Percentiles rank a stretch among this genome's conserved stretches.
phyloP scores from a whole-genome alignment of 2,113 vertebrate genomes.

The Parus major region DNA sequence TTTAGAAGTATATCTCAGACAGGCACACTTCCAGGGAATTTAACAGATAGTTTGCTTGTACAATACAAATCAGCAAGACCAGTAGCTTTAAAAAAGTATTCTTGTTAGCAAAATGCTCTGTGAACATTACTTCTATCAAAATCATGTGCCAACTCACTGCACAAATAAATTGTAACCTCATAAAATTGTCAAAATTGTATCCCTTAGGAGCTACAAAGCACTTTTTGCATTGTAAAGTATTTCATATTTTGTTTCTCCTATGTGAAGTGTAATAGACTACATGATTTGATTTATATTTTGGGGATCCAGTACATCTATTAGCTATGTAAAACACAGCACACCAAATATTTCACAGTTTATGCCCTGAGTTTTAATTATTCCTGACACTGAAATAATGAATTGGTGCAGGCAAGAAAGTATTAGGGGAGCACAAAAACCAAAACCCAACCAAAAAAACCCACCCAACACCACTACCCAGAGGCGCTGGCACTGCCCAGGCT shows the following conservation, averaged over 20 bases:
- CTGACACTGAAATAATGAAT: background rate
- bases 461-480: background rate
- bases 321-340: background rate
- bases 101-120: background rate
- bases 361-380: slow-evolving; percentile 1
- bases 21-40: background rate
- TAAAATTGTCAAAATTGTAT: slow-evolving; percentile 51
- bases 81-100: background rate
- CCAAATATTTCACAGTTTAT: slow-evolving; percentile 12
- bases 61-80: background rate
- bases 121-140: slow-evolving; percentile 23
- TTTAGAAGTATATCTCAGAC: background rate
- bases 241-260: slow-evolving; percentile 15
- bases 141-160: background rate
- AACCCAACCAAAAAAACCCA: background rate
- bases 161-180: slow-evolving; percentile 32
- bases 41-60: background rate
- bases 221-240: slow-evolving; percentile 15
- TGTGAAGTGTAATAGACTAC: background rate
- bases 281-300: slow-evolving; percentile 43
- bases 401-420: background rate
- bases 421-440: background rate
- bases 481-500: background rate
- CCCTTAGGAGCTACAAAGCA: background rate
- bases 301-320: slow-evolving; percentile 11